Conservation (phyloP, 2,888 invertebrate species). For the Cataglyphis livida region DNA sequence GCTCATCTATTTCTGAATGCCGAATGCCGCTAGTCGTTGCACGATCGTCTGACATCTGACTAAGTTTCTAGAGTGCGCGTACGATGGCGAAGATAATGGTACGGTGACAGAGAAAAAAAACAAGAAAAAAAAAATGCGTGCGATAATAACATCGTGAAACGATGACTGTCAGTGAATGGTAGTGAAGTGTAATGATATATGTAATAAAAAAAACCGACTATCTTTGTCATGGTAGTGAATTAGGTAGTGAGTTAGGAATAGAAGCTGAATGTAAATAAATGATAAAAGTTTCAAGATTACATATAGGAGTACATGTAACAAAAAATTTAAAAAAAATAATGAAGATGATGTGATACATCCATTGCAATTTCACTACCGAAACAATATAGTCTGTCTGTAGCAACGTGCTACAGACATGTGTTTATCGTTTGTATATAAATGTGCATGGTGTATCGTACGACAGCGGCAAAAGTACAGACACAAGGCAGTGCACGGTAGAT, state of each 20-base stretch:
- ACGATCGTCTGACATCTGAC: constrained; percentile 83
- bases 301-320: background rate
- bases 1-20: constrained; percentile 90
- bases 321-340: background rate
- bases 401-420: constrained; percentile 41
- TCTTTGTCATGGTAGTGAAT: constrained; percentile 60
- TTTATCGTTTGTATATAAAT: constrained; percentile 58
- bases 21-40: constrained; percentile 79
- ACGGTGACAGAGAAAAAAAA: constrained; percentile 76
- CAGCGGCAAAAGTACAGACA: constrained; percentile 69
- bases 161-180: constrained; percentile 61
- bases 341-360: background rate
- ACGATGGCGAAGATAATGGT: constrained; percentile 75
- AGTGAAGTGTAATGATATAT: constrained; percentile 65
- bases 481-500: constrained; percentile 65
- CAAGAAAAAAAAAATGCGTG: constrained; percentile 83
- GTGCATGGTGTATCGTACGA: constrained; percentile 63
- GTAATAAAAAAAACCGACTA: constrained; percentile 40
- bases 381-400: constrained; percentile 52
- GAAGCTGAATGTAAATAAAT: background rate
- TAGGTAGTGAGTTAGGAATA: constrained; percentile 3
- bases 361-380: constrained; percentile 57
- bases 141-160: constrained; percentile 79
- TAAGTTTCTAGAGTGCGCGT: constrained; percentile 82
- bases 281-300: constrained; percentile 5